These are phyloP conservation scores for Holothuria glaberrima DNA, from an alignment of 35 echinoderm and acorn worm species.

Conservation along the genomic window DNA sequence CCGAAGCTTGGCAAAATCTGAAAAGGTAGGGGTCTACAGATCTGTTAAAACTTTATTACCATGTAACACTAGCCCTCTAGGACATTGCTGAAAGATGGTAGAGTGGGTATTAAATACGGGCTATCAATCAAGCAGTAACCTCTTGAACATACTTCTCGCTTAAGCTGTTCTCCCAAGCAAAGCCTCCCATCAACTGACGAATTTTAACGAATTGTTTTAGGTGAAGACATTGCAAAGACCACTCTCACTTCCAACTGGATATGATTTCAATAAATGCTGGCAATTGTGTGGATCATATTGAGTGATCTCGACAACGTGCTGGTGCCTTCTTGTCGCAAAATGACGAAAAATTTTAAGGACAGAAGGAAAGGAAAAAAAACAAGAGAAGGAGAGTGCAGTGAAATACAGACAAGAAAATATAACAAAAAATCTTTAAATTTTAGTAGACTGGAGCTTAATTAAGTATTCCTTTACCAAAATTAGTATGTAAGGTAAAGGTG, in stretches of 20 bases:
- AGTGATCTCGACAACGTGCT: constrained; percentile 30
- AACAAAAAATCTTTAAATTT: constrained; percentile 32
- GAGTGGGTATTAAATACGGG: too few species aligned
- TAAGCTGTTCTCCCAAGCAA: constrained; percentile 22
- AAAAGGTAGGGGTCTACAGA: too few species aligned
- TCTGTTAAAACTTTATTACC: too few species aligned
- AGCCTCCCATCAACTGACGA: constrained; percentile 45
- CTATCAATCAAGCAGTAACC: constrained; percentile 24
- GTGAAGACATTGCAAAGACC: constrained; percentile 24
- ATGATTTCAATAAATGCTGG: constrained; percentile 38
- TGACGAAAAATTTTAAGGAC: constrained; percentile 5
- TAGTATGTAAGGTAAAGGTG: constrained; percentile 47
- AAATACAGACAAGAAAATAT: not conserved
- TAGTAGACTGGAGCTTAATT: constrained; percentile 15
- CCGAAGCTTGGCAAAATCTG: not conserved
- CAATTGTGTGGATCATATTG: constrained; percentile 29
- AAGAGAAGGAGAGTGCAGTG: not conserved
- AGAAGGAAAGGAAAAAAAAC: not conserved
- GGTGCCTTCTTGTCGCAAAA: constrained; percentile 41
- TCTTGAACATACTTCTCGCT: constrained; percentile 9
- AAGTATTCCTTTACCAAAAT: constrained; percentile 41
- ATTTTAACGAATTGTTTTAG: constrained; percentile 31
- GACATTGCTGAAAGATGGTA: too few species aligned
- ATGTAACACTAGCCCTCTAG: too few species aligned
- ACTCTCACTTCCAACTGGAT: constrained; percentile 22